phyloP scores from a whole-genome alignment of 2,113 vertebrate species.

The Aramus guarauna region DNA sequence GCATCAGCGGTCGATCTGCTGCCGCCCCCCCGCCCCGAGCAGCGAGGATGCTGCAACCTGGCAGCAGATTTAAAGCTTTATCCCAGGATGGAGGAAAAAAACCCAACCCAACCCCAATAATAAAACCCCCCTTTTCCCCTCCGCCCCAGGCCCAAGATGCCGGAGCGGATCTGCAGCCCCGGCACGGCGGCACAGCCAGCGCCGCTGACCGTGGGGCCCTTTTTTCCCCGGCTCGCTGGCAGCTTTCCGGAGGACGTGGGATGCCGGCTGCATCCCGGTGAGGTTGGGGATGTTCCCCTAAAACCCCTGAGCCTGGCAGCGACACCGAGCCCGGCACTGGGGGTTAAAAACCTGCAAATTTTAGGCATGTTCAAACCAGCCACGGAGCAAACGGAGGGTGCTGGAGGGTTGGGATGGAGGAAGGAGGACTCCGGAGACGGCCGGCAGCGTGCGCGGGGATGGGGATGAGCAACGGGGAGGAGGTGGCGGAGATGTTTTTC shows the following conservation, averaged over 20 bases:
- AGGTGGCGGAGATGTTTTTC: not conserved
- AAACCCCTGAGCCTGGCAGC: rapidly evolving
- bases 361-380: rapidly evolving
- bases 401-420: not conserved
- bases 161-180: not conserved
- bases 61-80: not conserved
- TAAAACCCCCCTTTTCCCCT: not conserved
- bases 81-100: not conserved
- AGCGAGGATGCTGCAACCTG: not conserved
- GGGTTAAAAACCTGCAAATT: not conserved
- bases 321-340: rapidly evolving
- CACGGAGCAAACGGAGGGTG: not conserved
- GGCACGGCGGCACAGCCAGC: not conserved
- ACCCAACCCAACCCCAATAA: not conserved
- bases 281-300: not conserved
- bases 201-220: not conserved
- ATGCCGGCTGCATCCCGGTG: not conserved
- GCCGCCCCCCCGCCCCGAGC: not conserved
- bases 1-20: rapidly evolving
- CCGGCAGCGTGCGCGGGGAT: rapidly evolving
- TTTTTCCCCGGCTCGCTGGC: not conserved
- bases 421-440: not conserved
- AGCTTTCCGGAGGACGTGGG: not conserved
- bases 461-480: not conserved
- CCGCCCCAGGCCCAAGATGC: not conserved